Percentiles rank a stretch among this genome's conserved stretches.
These are phyloP conservation scores for Bubalus kerabau DNA, from an alignment of 2,113 vertebrate species.

Conservation along the genomic window DNA sequence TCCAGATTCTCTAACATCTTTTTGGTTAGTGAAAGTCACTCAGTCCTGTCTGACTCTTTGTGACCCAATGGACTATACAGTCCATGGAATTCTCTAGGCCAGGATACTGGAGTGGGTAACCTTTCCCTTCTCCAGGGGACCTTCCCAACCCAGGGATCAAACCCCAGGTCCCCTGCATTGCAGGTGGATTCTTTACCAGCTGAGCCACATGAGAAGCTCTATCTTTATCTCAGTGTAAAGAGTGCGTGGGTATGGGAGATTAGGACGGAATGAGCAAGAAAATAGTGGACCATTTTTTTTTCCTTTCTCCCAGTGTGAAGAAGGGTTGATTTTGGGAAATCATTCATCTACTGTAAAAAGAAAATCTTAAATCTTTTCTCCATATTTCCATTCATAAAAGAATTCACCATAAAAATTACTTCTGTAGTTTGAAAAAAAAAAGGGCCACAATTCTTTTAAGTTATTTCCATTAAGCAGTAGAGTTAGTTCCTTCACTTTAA, in stretches of 20 bases:
- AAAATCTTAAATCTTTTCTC: not conserved
- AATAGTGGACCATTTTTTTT: not conserved
- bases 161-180: not conserved
- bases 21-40: not conserved
- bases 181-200: not conserved
- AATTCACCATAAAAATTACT: not conserved
- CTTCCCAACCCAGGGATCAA: not conserved
- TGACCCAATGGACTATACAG: not conserved
- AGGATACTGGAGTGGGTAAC: not conserved
- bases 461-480: not conserved
- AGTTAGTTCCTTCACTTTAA: not conserved
- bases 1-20: not conserved
- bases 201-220: not conserved
- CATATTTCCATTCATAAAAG: not conserved
- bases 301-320: not conserved
- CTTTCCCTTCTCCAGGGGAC: not conserved
- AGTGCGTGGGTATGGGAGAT: rapidly evolving
- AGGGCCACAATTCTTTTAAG: not conserved
- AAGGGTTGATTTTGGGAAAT: not conserved
- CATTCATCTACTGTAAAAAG: not conserved
- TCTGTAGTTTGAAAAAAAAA: not conserved
- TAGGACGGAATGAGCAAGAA: not conserved
- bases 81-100: not conserved
- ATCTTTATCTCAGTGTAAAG: not conserved
- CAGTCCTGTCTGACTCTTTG: not conserved